Conservation (phyloP, 2,888 invertebrate genomes). For the Drosophila bunnanda region DNA sequence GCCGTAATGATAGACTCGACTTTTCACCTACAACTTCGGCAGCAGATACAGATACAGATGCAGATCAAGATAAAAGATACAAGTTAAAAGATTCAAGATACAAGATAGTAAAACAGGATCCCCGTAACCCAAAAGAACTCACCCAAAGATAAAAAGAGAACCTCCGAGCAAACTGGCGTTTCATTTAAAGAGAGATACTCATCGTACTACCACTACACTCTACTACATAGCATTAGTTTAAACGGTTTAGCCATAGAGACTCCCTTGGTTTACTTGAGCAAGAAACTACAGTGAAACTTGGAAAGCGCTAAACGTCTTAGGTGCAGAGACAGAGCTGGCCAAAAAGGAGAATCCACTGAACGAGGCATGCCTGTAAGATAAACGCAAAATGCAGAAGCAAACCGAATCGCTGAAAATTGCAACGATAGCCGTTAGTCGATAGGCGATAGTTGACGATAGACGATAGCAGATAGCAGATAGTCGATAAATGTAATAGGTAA, state of each 20-base stretch:
- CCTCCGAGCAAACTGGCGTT: slow-evolving; percentile 82
- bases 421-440: slow-evolving; percentile 40
- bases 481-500: slow-evolving; percentile 40
- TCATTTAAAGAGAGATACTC: slow-evolving; percentile 66
- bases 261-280: slow-evolving; percentile 60
- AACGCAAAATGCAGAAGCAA: slow-evolving; percentile 24
- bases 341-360: slow-evolving; percentile 23
- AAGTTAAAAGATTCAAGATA: slow-evolving; percentile 1
- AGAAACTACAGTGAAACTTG: slow-evolving; percentile 71
- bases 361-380: slow-evolving; percentile 73
- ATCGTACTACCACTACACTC: slow-evolving; percentile 46
- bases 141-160: slow-evolving; percentile 58
- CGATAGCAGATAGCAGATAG: slow-evolving; percentile 13
- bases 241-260: slow-evolving; percentile 58
- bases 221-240: slow-evolving; percentile 65
- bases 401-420: slow-evolving; percentile 47
- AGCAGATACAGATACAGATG: slow-evolving; percentile 29
- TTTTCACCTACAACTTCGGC: slow-evolving; percentile 58
- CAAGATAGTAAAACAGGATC: slow-evolving; percentile 16
- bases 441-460: slow-evolving; percentile 20
- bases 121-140: slow-evolving; percentile 45
- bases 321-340: slow-evolving; percentile 54
- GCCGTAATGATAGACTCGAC: slow-evolving; percentile 71
- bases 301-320: slow-evolving; percentile 78
- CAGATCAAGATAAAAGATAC: not conserved